phyloP scores from a whole-genome alignment of 2,888 invertebrate genomes.

The Orthosia gracilis region DNA sequence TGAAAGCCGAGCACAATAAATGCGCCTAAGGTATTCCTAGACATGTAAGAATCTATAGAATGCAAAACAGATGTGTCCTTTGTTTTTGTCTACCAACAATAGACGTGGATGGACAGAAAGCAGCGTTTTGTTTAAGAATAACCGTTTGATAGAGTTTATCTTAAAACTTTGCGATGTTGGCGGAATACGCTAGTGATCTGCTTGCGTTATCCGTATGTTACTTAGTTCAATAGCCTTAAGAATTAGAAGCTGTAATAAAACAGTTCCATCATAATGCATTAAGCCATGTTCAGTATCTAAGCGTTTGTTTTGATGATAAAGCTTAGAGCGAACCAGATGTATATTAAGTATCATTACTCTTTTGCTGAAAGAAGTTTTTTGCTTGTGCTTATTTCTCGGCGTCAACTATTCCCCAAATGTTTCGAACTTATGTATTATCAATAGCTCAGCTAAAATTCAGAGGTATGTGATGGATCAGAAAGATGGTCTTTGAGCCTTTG shows the following conservation, averaged over 20 bases:
- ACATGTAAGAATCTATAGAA: conserved; percentile 42
- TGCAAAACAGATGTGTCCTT: conserved; percentile 49
- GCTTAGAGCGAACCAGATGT: background rate
- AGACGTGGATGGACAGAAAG: conserved; percentile 16
- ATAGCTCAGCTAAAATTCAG: background rate
- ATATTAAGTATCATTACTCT: background rate
- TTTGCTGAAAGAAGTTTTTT: background rate
- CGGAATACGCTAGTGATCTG: background rate
- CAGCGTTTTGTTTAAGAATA: conserved; percentile 29
- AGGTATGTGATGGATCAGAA: too few species aligned
- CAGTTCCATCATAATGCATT: background rate
- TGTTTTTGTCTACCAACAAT: conserved; percentile 50
- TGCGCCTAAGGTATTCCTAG: conserved; percentile 40
- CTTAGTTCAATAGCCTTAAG: background rate
- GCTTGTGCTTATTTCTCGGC: background rate
- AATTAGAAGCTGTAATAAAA: background rate
- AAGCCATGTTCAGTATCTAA: too few species aligned
- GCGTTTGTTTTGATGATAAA: background rate
- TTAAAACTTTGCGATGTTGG: background rate
- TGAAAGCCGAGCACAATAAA: conserved; percentile 18
- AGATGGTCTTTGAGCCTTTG: background rate
- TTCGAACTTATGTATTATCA: background rate
- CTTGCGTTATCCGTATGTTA: background rate
- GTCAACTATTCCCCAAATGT: background rate
- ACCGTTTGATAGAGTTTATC: conserved; percentile 37